phyloP scores from a whole-genome alignment of 2,113 vertebrate species.

The Phalacrocorax carbo region DNA sequence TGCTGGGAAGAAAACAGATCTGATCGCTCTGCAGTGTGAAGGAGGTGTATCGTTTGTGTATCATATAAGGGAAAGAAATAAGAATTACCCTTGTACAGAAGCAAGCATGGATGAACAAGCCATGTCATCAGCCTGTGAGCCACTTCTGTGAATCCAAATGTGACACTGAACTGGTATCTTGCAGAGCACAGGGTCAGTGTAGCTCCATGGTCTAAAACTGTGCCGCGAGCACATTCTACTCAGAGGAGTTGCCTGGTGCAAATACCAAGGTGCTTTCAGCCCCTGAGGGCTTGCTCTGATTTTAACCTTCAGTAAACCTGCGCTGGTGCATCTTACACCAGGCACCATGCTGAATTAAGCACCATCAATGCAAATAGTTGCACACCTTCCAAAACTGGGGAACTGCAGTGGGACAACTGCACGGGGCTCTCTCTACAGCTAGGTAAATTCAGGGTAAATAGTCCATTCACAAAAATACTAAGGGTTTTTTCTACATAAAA shows the following conservation, averaged over 20 bases:
- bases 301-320: background rate
- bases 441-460: background rate
- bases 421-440: background rate
- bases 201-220: background rate
- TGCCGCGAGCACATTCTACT: accelerated
- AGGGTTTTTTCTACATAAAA: background rate
- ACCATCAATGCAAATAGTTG: background rate
- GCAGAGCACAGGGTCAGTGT: background rate
- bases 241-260: background rate
- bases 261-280: background rate
- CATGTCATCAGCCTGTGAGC: background rate
- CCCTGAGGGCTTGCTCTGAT: background rate
- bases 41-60: background rate
- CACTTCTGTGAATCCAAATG: background rate
- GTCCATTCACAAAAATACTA: background rate
- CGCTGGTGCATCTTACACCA: background rate
- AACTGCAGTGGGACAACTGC: background rate
- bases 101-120: background rate
- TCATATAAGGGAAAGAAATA: background rate
- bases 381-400: background rate
- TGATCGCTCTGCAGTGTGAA: background rate
- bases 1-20: background rate
- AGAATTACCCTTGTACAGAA: background rate
- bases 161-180: background rate
- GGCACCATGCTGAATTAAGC: background rate